Evolutionary conservation across 2,888 invertebrate species (phyloP), one percentile per base, ranked within the genome.

Genomic region (Gymnoscelis rufifasciata): DNA sequence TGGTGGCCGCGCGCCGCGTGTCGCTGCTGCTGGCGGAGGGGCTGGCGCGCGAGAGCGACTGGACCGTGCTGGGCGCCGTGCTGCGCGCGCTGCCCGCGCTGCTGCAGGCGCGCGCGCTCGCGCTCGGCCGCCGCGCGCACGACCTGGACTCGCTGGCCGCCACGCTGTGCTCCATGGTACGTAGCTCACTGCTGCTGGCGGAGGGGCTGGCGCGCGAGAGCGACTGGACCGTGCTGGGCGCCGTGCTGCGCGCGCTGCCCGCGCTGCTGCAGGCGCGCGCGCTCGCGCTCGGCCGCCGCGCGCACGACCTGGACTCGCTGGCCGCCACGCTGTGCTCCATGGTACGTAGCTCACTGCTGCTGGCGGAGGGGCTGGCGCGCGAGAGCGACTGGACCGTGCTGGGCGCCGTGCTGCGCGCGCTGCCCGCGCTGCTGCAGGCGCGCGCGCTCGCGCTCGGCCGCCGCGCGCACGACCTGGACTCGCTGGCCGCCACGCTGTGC

Each of bases 191-290:
- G 31, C 31, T 31, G 31, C 13, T 31, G 13, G 31, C 8, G 31
- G 56, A 74, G 42, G 68, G 71, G 56, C 61, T 81, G 68, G 71
- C 74, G 14, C 71, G 24, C 14, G 82, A 74, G 76, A 91, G 97
- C 47, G 92, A 97, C 80, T 97, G 95, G 95, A 86, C 91, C 56
- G 94, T 97, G 60, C 86, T 97, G 62, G 91, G 91, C 60, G 78
- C 92, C 53, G 91, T 97, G 52, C 90, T 97, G 51, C 91, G 92
- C 59, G 93, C 94, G 68, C 90, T 97, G 68, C 96, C 97, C 1
- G 89, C 91, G 58, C 91, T 96, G 52, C 90, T 98, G 79, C 94
- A 95, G 81, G 96, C 96, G 76, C 95, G 96, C 76, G 94, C 96
- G 12, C 88, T 97, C 15, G 91, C 95, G 52, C 78, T 95, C 30